Conservation (phyloP, 2,888 invertebrate species). For the Octonoba sinensis region DNA sequence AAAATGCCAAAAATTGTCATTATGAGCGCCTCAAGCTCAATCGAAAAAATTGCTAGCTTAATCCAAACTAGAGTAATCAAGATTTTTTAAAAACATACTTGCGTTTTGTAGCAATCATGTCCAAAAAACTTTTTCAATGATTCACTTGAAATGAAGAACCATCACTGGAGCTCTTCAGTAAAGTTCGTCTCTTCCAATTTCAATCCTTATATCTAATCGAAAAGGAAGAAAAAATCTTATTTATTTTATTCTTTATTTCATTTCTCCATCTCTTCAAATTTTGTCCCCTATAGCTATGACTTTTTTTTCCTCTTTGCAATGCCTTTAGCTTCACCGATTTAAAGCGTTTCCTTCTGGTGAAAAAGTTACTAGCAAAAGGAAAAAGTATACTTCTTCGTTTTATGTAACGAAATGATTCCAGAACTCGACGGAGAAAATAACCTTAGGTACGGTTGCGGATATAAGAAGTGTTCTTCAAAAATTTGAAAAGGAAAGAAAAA, state of each 20-base stretch:
- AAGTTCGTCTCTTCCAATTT: slow-evolving; percentile 56
- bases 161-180: slow-evolving; percentile 20
- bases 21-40: no score
- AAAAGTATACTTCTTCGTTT: slow-evolving; percentile 6
- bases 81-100: no score
- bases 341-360: slow-evolving; percentile 16
- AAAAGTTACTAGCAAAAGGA: slow-evolving; percentile 18
- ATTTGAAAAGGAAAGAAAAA: background rate
- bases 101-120: no score
- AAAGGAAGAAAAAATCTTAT: slow-evolving; percentile 6
- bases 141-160: slow-evolving; percentile 37
- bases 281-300: slow-evolving; percentile 40
- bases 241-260: slow-evolving; percentile 22
- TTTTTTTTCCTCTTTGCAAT: slow-evolving; percentile 32
- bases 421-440: slow-evolving; percentile 42
- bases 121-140: no score
- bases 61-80: no score
- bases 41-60: no score
- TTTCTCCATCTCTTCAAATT: slow-evolving; percentile 43
- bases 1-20: no score
- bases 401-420: slow-evolving; percentile 37
- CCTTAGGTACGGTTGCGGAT: slow-evolving; percentile 39
- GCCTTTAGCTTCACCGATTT: slow-evolving; percentile 42
- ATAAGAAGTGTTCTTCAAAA: background rate
- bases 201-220: slow-evolving; percentile 63